A percentile compares a stretch with the other conserved stretches of the same genome.
Conservation (phyloP, 1,140 invertebrate genomes). For the Euglossa dilemma region DNA sequence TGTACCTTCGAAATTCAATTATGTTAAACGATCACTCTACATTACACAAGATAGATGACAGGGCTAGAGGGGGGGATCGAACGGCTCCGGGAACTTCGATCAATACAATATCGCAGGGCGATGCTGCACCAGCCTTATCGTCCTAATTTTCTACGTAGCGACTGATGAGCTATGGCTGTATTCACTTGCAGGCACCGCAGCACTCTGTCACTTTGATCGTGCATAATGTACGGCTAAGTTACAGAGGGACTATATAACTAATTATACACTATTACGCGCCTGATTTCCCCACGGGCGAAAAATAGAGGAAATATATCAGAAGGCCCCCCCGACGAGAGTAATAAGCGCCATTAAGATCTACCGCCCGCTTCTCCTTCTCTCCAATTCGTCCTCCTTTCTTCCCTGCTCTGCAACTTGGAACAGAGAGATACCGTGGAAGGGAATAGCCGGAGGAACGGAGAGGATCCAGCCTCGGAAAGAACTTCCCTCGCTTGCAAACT, state of each 20-base stretch:
- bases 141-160: conserved; percentile 62
- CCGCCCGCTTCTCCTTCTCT: conserved; percentile 53
- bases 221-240: conserved; percentile 80
- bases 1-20: conserved; percentile 54
- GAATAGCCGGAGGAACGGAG: conserved; percentile 18
- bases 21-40: conserved; percentile 40
- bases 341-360: conserved; percentile 80
- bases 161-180: conserved; percentile 62
- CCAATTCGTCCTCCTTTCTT: conserved; percentile 11
- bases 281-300: conserved; percentile 82
- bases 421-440: conserved; percentile 47
- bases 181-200: conserved; percentile 61
- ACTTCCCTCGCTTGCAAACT: conserved; percentile 33
- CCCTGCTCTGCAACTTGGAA: conserved; percentile 9
- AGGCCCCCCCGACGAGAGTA: conserved; percentile 76
- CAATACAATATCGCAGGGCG: conserved; percentile 31
- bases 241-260: conserved; percentile 77
- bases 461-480: background rate
- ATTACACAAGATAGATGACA: conserved; percentile 39
- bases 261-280: conserved; percentile 80
- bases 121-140: conserved; percentile 49
- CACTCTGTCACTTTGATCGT: conserved; percentile 80
- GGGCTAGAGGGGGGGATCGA: conserved; percentile 8
- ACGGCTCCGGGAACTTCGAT: conserved; percentile 36
- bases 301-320: conserved; percentile 80